These are phyloP conservation scores for Oreochromis niloticus DNA, from an alignment of 2,113 vertebrate genomes.

Conservation along the genomic window DNA sequence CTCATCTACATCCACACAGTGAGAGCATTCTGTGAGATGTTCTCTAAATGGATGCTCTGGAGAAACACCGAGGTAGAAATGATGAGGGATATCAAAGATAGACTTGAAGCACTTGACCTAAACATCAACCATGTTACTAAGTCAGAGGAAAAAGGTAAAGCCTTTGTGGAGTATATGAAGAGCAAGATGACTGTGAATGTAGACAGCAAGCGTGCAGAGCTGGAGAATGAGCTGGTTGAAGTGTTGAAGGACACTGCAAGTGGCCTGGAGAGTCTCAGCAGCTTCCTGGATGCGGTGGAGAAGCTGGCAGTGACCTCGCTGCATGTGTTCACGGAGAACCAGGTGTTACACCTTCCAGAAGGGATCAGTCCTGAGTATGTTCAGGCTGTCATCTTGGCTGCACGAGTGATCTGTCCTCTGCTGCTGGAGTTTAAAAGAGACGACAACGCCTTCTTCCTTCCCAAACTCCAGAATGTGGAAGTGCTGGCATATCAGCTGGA, in stretches of 20 bases:
- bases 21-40: conserved; percentile 10
- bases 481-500: too few species aligned
- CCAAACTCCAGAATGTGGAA: too few species aligned
- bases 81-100: conserved; percentile 42
- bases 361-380: conserved; percentile 1
- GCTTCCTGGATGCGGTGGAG: conserved; percentile 68
- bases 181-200: conserved; percentile 6
- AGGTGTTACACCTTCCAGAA: conserved; percentile 8
- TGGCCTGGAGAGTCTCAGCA: conserved; percentile 51
- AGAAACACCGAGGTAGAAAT: conserved; percentile 17
- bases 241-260: conserved; percentile 44
- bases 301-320: conserved; percentile 66
- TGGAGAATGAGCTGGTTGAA: conserved; percentile 46
- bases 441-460: too few species aligned
- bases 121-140: not conserved
- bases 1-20: conserved; percentile 9
- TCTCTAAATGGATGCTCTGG: not conserved
- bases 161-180: conserved; percentile 27
- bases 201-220: conserved; percentile 1
- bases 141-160: not conserved
- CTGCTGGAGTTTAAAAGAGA: too few species aligned
- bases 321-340: conserved; percentile 51
- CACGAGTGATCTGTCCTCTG: conserved; percentile 35
- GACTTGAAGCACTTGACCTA: not conserved
- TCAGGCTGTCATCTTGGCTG: conserved; percentile 21